Conservation (phyloP, 2,113 vertebrate species). For the Poeciliopsis prolifica region DNA sequence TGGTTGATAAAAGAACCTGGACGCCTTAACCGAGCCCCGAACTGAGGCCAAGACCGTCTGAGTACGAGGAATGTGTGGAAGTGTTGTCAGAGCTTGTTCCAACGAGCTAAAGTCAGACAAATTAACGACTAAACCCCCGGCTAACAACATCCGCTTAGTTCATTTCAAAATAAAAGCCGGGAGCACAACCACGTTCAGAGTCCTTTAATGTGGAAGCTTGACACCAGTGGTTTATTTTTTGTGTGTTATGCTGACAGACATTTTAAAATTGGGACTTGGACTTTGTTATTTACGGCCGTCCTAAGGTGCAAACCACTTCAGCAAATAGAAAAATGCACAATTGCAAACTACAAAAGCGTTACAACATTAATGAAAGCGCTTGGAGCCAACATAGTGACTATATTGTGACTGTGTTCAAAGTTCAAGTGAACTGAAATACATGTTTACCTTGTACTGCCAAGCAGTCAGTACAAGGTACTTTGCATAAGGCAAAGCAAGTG, state of each 20-base stretch:
- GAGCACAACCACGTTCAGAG: not conserved
- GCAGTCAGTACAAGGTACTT: too few relatives aligned
- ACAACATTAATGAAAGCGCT: too few relatives aligned
- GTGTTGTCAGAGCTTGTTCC: slow-evolving; percentile 28
- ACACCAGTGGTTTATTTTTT: not conserved
- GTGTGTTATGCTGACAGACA: not conserved
- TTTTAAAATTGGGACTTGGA: not conserved
- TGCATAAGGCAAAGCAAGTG: too few relatives aligned
- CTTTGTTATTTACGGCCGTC: not conserved
- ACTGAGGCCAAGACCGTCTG: slow-evolving; percentile 28
- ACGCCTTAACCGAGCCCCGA: not conserved
- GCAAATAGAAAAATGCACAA: too few relatives aligned
- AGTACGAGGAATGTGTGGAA: not conserved
- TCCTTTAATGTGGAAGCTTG: not conserved
- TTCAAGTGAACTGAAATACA: too few relatives aligned
- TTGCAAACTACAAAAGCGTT: too few relatives aligned
- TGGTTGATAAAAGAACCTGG: not conserved
- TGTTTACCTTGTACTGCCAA: too few relatives aligned
- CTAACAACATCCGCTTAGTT: not conserved
- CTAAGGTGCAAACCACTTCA: too few relatives aligned
- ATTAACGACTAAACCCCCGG: accelerated
- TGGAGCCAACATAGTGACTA: too few relatives aligned
- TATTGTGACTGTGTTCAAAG: too few relatives aligned
- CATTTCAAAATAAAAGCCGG: slow-evolving; percentile 38
- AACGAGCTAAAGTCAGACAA: not conserved